Evolutionary conservation across 1,140 invertebrate species (phyloP).

Genomic region (Macrosteles quadrilineatus): DNA sequence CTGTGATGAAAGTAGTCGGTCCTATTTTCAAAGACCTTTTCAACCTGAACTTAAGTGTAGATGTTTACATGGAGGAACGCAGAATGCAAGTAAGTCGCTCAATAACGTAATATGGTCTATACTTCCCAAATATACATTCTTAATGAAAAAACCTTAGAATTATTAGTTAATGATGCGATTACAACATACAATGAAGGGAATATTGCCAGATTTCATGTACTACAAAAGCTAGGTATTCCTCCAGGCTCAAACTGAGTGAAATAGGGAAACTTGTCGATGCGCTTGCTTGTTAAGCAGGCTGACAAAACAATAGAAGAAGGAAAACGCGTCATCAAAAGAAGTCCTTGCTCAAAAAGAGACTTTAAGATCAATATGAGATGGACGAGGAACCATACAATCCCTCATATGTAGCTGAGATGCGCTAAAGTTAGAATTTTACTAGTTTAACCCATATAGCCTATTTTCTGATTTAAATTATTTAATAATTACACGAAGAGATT

Average conservation of each 20-base stretch:
- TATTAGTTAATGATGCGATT: neutral
- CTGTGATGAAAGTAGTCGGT: constrained; percentile 2
- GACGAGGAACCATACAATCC: no score
- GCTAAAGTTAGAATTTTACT: no score
- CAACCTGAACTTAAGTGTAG: neutral
- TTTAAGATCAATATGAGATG: no score
- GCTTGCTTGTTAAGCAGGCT: neutral
- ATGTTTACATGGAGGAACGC: neutral
- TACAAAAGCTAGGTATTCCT: neutral
- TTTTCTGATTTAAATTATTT: no score
- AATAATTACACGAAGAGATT: no score
- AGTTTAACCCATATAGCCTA: no score
- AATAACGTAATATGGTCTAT: no score
- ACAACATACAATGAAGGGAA: constrained; percentile 18
- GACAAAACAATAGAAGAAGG: neutral
- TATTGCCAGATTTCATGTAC: neutral
- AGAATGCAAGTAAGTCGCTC: neutral
- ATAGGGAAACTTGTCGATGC: neutral
- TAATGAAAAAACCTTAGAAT: neutral
- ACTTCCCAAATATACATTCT: neutral
- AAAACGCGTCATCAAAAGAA: neutral
- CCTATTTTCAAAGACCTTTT: constrained; percentile 11
- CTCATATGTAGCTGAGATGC: no score
- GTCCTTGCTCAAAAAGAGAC: no score
- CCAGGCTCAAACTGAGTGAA: neutral